phyloP scores from a whole-genome alignment of 2,113 vertebrate species.

The Isurus oxyrinchus region DNA sequence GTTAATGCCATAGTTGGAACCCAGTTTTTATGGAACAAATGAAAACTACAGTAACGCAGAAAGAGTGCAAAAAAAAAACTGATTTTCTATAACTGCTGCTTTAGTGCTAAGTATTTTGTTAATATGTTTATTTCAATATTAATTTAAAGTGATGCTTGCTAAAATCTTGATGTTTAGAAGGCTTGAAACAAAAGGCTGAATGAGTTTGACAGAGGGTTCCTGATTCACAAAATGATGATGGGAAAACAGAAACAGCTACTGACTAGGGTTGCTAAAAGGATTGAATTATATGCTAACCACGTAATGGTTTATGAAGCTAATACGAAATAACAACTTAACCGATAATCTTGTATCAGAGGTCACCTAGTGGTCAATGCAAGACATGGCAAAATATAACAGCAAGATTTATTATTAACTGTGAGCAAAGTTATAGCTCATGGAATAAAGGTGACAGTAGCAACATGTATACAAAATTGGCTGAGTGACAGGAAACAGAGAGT shows the following conservation, averaged over 20 bases:
- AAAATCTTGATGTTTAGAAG: background rate
- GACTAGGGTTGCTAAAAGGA: background rate
- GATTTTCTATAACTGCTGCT: background rate
- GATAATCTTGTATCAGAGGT: background rate
- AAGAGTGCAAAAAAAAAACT: background rate
- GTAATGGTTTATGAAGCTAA: background rate
- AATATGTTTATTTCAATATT: background rate
- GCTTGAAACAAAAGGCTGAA: background rate
- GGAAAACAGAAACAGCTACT: background rate
- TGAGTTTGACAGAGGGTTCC: background rate
- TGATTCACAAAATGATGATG: background rate
- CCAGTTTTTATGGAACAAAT: background rate
- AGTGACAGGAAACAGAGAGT: too few relatives aligned
- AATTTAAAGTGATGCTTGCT: background rate
- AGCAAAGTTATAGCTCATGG: too few relatives aligned
- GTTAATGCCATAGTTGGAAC: background rate
- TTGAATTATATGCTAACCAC: background rate
- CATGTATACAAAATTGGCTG: too few relatives aligned
- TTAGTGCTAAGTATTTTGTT: background rate
- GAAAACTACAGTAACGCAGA: background rate
- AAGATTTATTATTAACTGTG: background rate
- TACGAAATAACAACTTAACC: background rate
- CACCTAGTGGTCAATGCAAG: background rate
- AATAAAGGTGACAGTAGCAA: too few relatives aligned
- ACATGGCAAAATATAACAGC: background rate